Percentiles rank a stretch among this genome's conserved stretches.
Evolutionary conservation across 2,888 invertebrate species (phyloP).

Genomic region (Sphaerophoria taeniata): DNA sequence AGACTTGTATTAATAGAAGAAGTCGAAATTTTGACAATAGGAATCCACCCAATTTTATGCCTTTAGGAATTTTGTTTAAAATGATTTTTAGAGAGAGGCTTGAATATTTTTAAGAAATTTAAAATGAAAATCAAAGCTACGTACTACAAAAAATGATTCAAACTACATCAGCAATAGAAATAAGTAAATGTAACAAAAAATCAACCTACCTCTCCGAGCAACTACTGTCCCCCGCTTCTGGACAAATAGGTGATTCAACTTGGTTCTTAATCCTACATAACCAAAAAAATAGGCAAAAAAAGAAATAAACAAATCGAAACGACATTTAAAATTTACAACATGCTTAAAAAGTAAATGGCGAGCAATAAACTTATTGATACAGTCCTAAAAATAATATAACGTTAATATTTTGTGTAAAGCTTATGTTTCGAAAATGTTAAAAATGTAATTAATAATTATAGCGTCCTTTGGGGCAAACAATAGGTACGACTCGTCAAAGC

Average conservation of each 20-base stretch:
- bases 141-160: neutral
- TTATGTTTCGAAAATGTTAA: neutral
- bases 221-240: slow-evolving; percentile 65
- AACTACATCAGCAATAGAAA: neutral
- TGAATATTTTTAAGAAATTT: too few relatives aligned
- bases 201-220: slow-evolving; percentile 64
- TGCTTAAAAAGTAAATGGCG: slow-evolving; percentile 53
- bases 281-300: slow-evolving; percentile 55
- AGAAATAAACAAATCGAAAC: slow-evolving; percentile 54
- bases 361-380: slow-evolving; percentile 36
- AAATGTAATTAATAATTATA: too few relatives aligned
- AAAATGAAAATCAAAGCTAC: neutral
- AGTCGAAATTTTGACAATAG: neutral
- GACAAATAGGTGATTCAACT: slow-evolving; percentile 75
- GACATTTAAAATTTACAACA: slow-evolving; percentile 71
- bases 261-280: slow-evolving; percentile 72
- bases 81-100: too few relatives aligned
- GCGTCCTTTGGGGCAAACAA: too few relatives aligned
- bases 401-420: neutral
- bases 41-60: too few relatives aligned
- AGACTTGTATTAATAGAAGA: neutral
- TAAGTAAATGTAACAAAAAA: slow-evolving; percentile 6
- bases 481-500: too few relatives aligned
- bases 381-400: neutral
- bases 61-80: too few relatives aligned